Base-by-base conservation (phyloP, 1,140 invertebrate genomes). In the Campoletis sonorensis region DNA sequence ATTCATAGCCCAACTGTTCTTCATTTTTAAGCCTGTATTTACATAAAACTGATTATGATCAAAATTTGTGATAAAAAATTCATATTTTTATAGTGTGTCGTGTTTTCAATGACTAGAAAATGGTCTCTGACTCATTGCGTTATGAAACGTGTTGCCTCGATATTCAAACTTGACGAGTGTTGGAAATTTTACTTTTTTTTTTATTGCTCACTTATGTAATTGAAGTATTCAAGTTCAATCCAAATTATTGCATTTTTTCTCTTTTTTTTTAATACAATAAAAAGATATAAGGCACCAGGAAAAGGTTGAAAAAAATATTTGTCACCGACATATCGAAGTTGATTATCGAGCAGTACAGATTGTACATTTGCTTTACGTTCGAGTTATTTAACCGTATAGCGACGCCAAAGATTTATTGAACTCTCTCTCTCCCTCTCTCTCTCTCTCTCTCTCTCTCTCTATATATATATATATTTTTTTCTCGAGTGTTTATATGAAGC, bases 351-450 rank as follows among this genome's bases (percentile, higher is more conserved):
- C 61, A 26, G 61, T 26, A 23, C 21, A 64, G 27, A 23, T 64
- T 27, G 61, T 27, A 64, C 61, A 23, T 64, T 64, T 27, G 61
- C 27, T 64, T 8, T 26, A 58, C 3, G 40, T 58, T 51, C 72
- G 72, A 75, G 2, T 58, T 26, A 75, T 75, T 58, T 75, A 30
- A 58, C 72, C 21, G 27, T 16, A 33, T 26, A 27, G 51, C 51
- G 11, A 70, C 8, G 15, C 16, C 1, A 15, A 15, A 33, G 30
- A 70, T 70, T 33, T 70, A 70, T 70, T 21, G 27, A 11, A 64
- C 23, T 26, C 61, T 1, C 1, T 64, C 23, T 64, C 21, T 64
- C 51, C 3, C 51, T 0, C 51, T 54, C 7, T 61, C 7, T 23
- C 51, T 54, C 30, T 70, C 67, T 70, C 67, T 64, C 23, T 64